A percentile compares a stretch with the other conserved stretches of the same genome.
phyloP scores from a whole-genome alignment of 1,140 invertebrate species.

The Tribolium madens region DNA sequence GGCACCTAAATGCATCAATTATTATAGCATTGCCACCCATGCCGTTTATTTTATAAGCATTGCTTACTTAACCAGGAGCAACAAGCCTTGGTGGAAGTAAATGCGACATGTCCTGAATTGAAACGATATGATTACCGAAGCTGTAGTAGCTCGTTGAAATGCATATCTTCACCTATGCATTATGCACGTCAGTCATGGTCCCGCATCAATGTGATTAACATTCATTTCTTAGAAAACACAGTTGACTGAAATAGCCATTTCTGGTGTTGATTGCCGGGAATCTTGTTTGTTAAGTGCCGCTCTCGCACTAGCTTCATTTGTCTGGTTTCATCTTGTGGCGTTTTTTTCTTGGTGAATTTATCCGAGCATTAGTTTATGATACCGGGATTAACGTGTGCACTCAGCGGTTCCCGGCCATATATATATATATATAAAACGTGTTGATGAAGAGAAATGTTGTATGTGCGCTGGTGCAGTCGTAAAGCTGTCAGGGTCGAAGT shows the following conservation, averaged over 20 bases:
- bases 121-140: conserved; percentile 26
- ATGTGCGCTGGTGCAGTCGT: conserved; percentile 56
- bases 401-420: conserved; percentile 40
- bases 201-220: conserved; percentile 20
- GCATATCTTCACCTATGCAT: conserved; percentile 19
- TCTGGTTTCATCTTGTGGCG: background rate
- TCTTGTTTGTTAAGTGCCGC: background rate
- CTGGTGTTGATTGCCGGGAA: conserved; percentile 12
- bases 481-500: conserved; percentile 61
- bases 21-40: conserved; percentile 13
- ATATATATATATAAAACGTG: conserved; percentile 52
- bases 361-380: conserved; percentile 40
- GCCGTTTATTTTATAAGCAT: conserved; percentile 6
- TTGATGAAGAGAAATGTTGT: conserved; percentile 62
- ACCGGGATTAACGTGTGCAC: conserved; percentile 49
- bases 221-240: conserved; percentile 19
- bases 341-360: conserved; percentile 22
- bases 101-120: conserved; percentile 20
- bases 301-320: background rate
- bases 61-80: conserved; percentile 34
- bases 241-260: conserved; percentile 10
- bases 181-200: conserved; percentile 11
- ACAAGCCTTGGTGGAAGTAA: conserved; percentile 5
- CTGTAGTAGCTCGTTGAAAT: conserved; percentile 9
- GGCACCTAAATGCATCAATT: conserved; percentile 13